Evolutionary conservation across 2,888 invertebrate species (phyloP).

Genomic region (Neoitamus cyanurus): DNA sequence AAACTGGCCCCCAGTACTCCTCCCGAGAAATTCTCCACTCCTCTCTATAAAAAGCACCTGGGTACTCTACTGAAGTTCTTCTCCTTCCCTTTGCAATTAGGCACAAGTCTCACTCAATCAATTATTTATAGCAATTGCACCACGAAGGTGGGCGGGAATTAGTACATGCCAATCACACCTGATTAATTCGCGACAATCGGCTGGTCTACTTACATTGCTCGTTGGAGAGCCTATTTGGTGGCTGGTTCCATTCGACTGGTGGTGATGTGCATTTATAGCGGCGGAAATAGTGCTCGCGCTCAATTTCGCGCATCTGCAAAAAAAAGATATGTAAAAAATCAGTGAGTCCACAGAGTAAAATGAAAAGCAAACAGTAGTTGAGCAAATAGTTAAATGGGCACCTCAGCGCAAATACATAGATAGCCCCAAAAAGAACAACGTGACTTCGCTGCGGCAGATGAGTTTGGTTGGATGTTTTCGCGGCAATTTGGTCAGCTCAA

Average conservation of each 20-base stretch:
- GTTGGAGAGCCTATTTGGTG: constrained; percentile 38
- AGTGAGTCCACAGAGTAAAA: not conserved
- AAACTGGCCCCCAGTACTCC: not conserved
- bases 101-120: not conserved
- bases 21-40: not conserved
- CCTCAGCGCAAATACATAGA: not conserved
- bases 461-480: not conserved
- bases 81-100: constrained; percentile 17
- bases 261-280: constrained; percentile 70
- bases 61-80: not conserved
- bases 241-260: constrained; percentile 48
- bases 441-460: not conserved
- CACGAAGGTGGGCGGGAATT: constrained; percentile 30
- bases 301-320: constrained; percentile 74
- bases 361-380: not conserved
- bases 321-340: constrained; percentile 13
- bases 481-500: not conserved
- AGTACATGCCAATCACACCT: constrained; percentile 49
- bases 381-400: not conserved
- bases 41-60: constrained; percentile 9
- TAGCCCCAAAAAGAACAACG: not conserved
- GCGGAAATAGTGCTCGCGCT: constrained; percentile 81
- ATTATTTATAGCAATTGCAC: constrained; percentile 31
- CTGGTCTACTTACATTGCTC: constrained; percentile 50
- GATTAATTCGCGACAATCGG: constrained; percentile 1